These are phyloP conservation scores for Malacoraja senta DNA, from an alignment of 2,797 vertebrate species.

Conservation along the genomic window DNA sequence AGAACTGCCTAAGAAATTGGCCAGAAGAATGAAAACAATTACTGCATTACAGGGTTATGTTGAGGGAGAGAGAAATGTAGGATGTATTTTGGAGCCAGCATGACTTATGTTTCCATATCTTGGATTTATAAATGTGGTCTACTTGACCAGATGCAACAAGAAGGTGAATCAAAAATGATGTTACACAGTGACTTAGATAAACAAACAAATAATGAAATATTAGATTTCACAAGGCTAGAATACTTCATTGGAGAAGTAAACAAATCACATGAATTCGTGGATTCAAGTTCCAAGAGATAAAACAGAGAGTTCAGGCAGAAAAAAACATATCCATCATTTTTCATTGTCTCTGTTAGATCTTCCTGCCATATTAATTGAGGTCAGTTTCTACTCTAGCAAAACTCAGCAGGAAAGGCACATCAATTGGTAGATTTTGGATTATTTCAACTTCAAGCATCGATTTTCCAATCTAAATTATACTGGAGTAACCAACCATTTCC, in stretches of 20 bases:
- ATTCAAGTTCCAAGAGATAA: neutral
- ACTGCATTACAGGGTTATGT: neutral
- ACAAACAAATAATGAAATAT: neutral
- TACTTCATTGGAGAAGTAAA: neutral
- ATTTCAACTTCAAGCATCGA: conserved; percentile 1
- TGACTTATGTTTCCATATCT: neutral
- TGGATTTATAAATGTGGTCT: neutral
- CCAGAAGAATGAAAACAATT: neutral
- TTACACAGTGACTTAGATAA: neutral
- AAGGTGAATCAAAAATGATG: neutral
- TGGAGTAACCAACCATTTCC: neutral
- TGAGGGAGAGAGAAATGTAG: neutral
- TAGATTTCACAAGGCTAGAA: neutral
- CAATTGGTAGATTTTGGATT: neutral
- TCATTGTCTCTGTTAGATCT: neutral
- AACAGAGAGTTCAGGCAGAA: neutral
- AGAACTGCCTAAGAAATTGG: neutral
- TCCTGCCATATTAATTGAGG: neutral
- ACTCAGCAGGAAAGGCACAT: neutral
- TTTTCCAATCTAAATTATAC: conserved; percentile 16
- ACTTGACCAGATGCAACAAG: neutral
- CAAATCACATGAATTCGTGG: neutral
- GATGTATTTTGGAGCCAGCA: neutral
- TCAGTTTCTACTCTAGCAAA: neutral
- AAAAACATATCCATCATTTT: neutral